phyloP scores from a whole-genome alignment of 2,113 vertebrate genomes.

The Pelvicachromis taeniatus region DNA sequence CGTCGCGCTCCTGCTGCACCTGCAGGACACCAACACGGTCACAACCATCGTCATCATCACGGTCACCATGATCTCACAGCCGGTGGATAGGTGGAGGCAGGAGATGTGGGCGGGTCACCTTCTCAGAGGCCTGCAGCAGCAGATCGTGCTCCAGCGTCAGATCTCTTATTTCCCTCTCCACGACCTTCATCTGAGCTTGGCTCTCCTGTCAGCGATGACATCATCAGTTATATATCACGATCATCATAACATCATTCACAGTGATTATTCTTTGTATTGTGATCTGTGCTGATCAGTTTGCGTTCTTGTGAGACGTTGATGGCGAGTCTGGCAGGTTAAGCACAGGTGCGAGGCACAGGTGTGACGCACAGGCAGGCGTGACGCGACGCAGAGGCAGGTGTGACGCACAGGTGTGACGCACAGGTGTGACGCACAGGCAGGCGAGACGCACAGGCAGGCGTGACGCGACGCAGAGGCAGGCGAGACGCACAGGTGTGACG shows the following conservation, averaged over 20 bases:
- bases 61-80: background rate
- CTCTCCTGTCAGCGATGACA: conserved; percentile 60
- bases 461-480: too few relatives aligned
- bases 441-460: too few relatives aligned
- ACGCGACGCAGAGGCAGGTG: too few relatives aligned
- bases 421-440: too few relatives aligned
- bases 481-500: too few relatives aligned
- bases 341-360: too few relatives aligned
- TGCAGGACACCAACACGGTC: conserved; percentile 23
- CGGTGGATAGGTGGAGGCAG: background rate
- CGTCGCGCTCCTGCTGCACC: conserved; percentile 85
- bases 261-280: background rate
- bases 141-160: conserved; percentile 85
- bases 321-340: too few relatives aligned
- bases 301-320: too few relatives aligned
- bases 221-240: background rate
- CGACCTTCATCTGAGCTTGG: conserved; percentile 75
- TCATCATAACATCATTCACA: background rate
- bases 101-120: conserved; percentile 66
- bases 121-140: conserved; percentile 81
- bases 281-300: background rate
- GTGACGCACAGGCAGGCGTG: too few relatives aligned
- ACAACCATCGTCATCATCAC: background rate
- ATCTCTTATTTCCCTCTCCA: conserved; percentile 78
- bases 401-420: too few relatives aligned